Conservation (phyloP, 2,797 vertebrate genomes). For the Microhierax caerulescens region DNA sequence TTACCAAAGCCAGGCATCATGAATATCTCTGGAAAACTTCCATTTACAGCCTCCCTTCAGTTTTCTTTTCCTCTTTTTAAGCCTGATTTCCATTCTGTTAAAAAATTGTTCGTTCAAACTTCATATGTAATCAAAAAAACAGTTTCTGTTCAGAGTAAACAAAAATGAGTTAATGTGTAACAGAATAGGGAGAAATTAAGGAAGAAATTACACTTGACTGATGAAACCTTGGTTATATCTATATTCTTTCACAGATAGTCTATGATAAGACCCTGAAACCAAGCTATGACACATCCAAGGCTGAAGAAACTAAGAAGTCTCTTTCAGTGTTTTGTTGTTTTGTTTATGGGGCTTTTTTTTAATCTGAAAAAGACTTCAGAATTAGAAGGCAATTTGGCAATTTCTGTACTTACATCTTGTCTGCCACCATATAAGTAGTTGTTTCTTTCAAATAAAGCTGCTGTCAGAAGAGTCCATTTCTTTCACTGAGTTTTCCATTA, state of each 20-base stretch:
- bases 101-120: background rate
- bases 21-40: background rate
- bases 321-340: background rate
- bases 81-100: background rate
- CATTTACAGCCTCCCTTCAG: background rate
- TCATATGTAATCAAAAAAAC: background rate
- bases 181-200: background rate
- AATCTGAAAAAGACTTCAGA: background rate
- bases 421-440: background rate
- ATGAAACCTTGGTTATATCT: background rate
- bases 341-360: background rate
- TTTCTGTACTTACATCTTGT: background rate
- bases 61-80: background rate
- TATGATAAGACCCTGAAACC: background rate
- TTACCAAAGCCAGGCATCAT: background rate
- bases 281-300: background rate
- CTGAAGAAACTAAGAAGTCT: background rate
- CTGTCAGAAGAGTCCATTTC: background rate
- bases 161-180: background rate
- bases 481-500: background rate
- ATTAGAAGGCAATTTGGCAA: background rate
- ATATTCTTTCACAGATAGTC: background rate
- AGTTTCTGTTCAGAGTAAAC: background rate
- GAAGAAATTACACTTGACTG: background rate
- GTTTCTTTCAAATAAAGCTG: background rate